Percentiles rank a stretch among this genome's conserved stretches.
Conservation (phyloP, 2,888 invertebrate species). For the Trypoxylon attenuatum region DNA sequence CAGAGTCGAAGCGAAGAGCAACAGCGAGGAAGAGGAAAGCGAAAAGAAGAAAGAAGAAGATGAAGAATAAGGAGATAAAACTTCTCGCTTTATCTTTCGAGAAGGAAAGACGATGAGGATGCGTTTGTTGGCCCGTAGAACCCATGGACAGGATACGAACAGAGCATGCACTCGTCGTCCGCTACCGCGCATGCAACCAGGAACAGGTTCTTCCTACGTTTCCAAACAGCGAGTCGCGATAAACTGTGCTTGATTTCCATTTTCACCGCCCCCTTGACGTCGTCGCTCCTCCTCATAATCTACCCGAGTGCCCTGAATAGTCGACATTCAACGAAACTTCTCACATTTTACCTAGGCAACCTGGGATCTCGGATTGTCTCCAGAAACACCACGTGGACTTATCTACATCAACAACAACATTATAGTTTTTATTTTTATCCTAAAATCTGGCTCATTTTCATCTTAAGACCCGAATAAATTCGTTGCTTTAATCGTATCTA, state of each 20-base stretch:
- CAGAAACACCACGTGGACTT: too few relatives aligned
- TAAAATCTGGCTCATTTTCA: too few relatives aligned
- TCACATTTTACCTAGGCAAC: neutral
- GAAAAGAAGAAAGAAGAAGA: slow-evolving; percentile 24
- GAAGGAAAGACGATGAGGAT: slow-evolving; percentile 12
- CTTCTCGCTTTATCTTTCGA: slow-evolving; percentile 24
- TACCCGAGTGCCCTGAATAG: too few relatives aligned
- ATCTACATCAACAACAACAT: too few relatives aligned
- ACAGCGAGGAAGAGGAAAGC: slow-evolving; percentile 4
- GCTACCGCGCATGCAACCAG: slow-evolving; percentile 13
- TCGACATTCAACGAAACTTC: neutral
- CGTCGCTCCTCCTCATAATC: too few relatives aligned
- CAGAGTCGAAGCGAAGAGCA: slow-evolving; percentile 14
- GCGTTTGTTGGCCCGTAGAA: slow-evolving; percentile 23
- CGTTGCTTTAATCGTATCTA: too few relatives aligned
- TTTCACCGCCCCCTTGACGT: neutral
- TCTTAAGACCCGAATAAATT: too few relatives aligned
- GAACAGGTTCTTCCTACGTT: slow-evolving; percentile 32
- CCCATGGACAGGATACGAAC: slow-evolving; percentile 17
- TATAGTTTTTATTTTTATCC: too few relatives aligned
- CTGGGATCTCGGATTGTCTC: too few relatives aligned
- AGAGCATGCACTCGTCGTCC: slow-evolving; percentile 15
- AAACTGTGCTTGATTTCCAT: neutral
- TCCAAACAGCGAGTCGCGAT: slow-evolving; percentile 2
- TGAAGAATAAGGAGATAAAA: slow-evolving; percentile 11